Evolutionary conservation across 2,797 vertebrate genomes (phyloP), one percentile per base, ranked within the genome.

Genomic region (Sebastes oblongus): DNA sequence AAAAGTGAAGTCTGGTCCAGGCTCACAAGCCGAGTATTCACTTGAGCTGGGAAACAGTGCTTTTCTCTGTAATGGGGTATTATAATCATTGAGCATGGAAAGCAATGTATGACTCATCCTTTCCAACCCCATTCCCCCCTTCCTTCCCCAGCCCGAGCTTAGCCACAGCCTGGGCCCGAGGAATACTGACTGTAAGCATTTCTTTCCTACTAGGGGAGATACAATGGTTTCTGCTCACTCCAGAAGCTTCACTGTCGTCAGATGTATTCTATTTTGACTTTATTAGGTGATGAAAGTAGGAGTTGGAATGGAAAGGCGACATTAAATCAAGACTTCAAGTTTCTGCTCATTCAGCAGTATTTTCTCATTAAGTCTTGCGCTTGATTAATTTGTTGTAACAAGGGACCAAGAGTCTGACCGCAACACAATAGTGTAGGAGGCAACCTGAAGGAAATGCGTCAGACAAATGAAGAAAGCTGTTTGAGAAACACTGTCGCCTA

Each of bases 21-120:
- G 71, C 89, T 88, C 77, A 86, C 77, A 87, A 72, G 60, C 74
- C 2, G 24, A 86, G 82, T 54, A 72, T 89, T 93, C 83, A 74
- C 72, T 92, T 88, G 66, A 88, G 80, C 86, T 88, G 88, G 85
- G 84, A 90, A 92, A 93, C 93, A 93, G 90, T 87, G 72, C 92
- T 89, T 89, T 92, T 91, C 89, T 91, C 85, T 92, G 93, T 94
- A 92, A 94, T 91, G 80, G 90, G 91, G 89, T 92, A 93, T 93
- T 93, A 92, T 95, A 93, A 93, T 92, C 90, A 93, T 91, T 85
- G 84, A 93, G 93, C 92, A 93, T 93, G 93, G 94, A 94, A 94
- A 94, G 93, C 89, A 86, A 87, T 89, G 94, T 76, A 88, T 95
- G 93, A 95, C 83, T 95, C 95, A 95, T 94, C 89, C 90, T 94